Base-by-base conservation (phyloP, 2,797 vertebrate species). In the Phylloscopus collybita region DNA sequence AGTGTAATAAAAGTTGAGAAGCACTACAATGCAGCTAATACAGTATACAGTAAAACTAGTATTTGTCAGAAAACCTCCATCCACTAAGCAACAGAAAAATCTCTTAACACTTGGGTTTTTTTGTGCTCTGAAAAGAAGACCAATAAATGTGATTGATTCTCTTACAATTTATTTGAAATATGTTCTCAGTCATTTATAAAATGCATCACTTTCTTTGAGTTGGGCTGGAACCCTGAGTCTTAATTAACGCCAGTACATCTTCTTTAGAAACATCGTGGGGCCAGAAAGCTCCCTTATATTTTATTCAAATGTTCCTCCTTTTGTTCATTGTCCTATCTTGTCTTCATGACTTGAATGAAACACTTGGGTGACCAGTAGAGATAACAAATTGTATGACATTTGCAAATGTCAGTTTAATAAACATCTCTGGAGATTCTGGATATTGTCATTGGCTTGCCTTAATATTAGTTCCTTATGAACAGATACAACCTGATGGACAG, bases 381-480 rank as follows among this genome's bases (percentile, higher is more conserved):
- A 85, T 47, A 76, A 72, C 49, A 81, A 85, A 94, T 71, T 76
- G n/a, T 57, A 51, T 95, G 91, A 88, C 86, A 95, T 97, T 96
- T 95, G 64, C 64, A 96, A 97, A 90, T 92, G 56, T 51, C 84
- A 66, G 11, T 83, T 97, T 81, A 96, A 80, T 90, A 92, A 91
- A 59, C 53, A 70, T 57, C 54, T 89, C 66, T 15, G 27, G 79
- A 67, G 57, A 66, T 32, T 6, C 44, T 69, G 11, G 72, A 16
- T 62, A 26, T 65, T 94, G 69, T 79, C 54, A 21, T 70, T 53
- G 75, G 16, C 27, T 95, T 86, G 22, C 54, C 53, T 75, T 86
- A 87, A 45, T 34, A 67, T 40, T 61, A 29, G 54, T 38, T 74
- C 18, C 56, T 94, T 85, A 57, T 71, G 60, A 94, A 50, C 34